A percentile compares a stretch with the other conserved stretches of the same genome.
Conservation (phyloP, 2,113 vertebrate species). For the Macroglossus sobrinus region DNA sequence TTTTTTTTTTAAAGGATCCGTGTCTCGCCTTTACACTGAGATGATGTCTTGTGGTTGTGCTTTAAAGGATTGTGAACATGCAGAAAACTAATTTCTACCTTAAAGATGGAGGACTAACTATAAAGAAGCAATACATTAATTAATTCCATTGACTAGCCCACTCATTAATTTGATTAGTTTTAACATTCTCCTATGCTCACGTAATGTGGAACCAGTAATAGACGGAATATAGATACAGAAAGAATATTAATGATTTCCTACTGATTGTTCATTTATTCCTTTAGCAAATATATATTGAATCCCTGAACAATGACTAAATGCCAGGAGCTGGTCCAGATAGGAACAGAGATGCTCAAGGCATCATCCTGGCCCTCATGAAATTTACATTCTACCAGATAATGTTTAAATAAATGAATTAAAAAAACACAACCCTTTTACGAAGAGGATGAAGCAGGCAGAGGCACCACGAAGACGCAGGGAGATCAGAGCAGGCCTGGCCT, state of each 20-base stretch:
- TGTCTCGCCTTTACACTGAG: background rate
- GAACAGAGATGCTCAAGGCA: background rate
- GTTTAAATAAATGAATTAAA: background rate
- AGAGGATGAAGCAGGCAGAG: background rate
- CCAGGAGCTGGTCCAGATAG: background rate
- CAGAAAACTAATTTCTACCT: background rate
- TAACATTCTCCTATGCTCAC: background rate
- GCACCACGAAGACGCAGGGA: accelerated
- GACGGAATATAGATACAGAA: background rate
- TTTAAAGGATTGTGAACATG: background rate
- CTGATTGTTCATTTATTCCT: background rate
- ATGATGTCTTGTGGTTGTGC: no score
- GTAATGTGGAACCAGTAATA: background rate
- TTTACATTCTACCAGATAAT: background rate
- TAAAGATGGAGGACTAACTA: background rate
- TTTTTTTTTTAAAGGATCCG: background rate
- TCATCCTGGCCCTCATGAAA: background rate
- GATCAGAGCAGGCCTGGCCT: no score
- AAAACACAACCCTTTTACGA: accelerated
- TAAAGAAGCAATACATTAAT: background rate
- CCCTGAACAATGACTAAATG: background rate
- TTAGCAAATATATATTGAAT: background rate
- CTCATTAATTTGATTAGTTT: background rate
- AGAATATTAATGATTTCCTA: background rate
- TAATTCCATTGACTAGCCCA: background rate